phyloP scores from a whole-genome alignment of 1,140 invertebrate genomes.

The Venustaconcha ellipsiformis region DNA sequence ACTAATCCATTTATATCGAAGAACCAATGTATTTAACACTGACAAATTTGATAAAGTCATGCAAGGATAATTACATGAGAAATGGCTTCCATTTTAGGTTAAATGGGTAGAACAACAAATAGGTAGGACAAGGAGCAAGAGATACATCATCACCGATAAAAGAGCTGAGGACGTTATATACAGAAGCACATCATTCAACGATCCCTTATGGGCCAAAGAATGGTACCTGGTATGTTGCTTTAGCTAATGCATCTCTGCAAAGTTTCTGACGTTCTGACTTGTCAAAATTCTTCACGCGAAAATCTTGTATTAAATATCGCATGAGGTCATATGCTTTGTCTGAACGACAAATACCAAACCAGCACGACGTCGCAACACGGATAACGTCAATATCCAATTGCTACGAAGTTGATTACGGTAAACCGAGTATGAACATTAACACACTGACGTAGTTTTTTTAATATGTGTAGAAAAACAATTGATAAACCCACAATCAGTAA shows the following conservation, averaged over 20 bases:
- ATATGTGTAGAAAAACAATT: too few relatives aligned
- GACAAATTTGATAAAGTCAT: too few relatives aligned
- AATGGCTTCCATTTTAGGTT: conserved; percentile 55
- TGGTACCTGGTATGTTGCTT: conserved; percentile 93
- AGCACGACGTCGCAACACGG: not conserved
- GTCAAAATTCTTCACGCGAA: not conserved
- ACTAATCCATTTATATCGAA: too few relatives aligned
- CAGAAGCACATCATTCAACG: conserved; percentile 76
- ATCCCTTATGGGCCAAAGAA: conserved; percentile 94
- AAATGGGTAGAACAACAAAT: conserved; percentile 70
- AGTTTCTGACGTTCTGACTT: not conserved
- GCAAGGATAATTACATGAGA: too few relatives aligned
- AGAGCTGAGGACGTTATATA: conserved; percentile 12
- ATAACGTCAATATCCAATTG: not conserved
- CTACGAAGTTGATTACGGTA: not conserved
- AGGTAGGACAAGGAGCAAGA: conserved; percentile 63
- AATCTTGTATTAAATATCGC: not conserved
- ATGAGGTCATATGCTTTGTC: not conserved
- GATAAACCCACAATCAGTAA: too few relatives aligned
- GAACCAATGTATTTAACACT: too few relatives aligned
- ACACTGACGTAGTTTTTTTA: too few relatives aligned
- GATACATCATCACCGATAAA: conserved; percentile 41
- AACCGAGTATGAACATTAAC: too few relatives aligned
- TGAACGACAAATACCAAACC: not conserved
- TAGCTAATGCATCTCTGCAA: not conserved